phyloP scores from a whole-genome alignment of 2,113 vertebrate genomes.

The Tretioscincus oriximinensis region DNA sequence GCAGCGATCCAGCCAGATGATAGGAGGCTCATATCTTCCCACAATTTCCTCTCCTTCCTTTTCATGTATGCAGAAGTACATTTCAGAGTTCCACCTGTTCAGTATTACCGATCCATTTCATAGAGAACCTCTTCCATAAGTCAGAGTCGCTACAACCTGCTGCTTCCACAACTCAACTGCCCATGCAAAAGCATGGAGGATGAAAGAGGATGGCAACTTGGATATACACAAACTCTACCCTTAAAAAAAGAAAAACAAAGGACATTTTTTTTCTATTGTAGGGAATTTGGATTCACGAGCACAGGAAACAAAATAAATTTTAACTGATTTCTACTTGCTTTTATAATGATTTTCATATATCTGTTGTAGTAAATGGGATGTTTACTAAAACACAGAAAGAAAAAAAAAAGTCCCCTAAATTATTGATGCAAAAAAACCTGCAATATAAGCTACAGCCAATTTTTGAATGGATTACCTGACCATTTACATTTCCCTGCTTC shows the following conservation, averaged over 20 bases:
- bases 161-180: background rate
- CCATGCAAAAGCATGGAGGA: background rate
- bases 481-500: too few relatives aligned
- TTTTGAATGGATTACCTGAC: too few relatives aligned
- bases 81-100: background rate
- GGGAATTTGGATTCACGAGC: background rate
- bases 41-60: background rate
- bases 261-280: too few relatives aligned
- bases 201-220: background rate
- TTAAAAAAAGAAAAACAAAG: too few relatives aligned
- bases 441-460: too few relatives aligned
- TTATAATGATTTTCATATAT: too few relatives aligned
- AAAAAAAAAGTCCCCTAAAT: background rate
- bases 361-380: too few relatives aligned
- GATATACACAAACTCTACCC: background rate
- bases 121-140: background rate
- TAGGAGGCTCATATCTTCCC: background rate
- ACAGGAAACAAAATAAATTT: background rate
- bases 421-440: background rate
- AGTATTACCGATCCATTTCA: background rate
- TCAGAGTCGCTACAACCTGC: background rate
- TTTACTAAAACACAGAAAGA: background rate
- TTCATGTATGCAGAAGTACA: background rate
- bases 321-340: background rate
- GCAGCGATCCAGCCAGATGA: background rate